Evolutionary conservation across 2,113 vertebrate genomes (phyloP), one percentile per base, ranked within the genome.

Genomic region (Rhineura floridana): DNA sequence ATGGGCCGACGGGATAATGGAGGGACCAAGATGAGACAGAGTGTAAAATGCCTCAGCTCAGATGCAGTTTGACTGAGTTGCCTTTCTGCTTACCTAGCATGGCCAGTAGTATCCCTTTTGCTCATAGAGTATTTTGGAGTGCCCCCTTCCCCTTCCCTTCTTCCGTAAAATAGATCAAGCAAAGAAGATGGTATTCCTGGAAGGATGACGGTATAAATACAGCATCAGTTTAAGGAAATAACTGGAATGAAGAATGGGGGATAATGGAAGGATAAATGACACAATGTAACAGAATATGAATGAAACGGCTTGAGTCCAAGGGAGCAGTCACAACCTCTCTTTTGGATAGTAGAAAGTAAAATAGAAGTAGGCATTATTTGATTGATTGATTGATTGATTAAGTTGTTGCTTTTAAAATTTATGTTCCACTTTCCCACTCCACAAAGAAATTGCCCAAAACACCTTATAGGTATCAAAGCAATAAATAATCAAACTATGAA

Each of bases 1-100:
- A 83, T 28, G 59, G 59, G 72, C n/a, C 48, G 87, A 88, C 87
- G 83, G 87, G 72, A 83, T 83, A 88, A 88, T 88, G 87, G 87
- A 83, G 72, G 72, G 33, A 65, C 70, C 15, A 42, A 50, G 70
- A 81, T 30, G 28, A 88, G 81, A 69, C 70, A 77, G 80, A 75
- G 81, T 88, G 81, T 65, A 77, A 88, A 88, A 83, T 83, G 59
- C 81, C 59, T 88, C n/a, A n/a, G n/a, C 83, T 88, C 59, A 83
- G 70, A 83, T 67, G 70, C 81, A 67, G 11, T 88, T 83, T 83
- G 87, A 88, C 19, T 10, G 72, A 65, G 55, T 7, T 67, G n/a
- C 44, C 17, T 39, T 88, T 83, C 44, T 83, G 69, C 79, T 48
- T 82, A 33, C 52, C 59, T 82, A 50, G 80, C 30, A 55, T 8